phyloP scores from a whole-genome alignment of 2,113 vertebrate genomes.

The Indri indri region DNA sequence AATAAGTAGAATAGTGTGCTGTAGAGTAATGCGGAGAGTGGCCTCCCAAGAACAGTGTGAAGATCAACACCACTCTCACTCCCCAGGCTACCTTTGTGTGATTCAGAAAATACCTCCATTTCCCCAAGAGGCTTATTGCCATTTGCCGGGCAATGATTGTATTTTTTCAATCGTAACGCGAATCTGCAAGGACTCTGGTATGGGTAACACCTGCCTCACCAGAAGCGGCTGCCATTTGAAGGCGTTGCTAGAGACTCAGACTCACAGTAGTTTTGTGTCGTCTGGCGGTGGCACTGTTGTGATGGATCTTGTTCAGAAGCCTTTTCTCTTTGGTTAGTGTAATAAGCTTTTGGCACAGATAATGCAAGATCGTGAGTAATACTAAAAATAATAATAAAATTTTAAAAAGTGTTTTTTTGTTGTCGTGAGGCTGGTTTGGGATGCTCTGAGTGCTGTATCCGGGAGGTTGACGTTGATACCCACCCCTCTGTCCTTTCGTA shows the following conservation, averaged over 20 bases:
- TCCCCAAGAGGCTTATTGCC: not conserved
- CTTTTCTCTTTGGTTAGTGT: not conserved
- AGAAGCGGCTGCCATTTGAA: rapidly evolving
- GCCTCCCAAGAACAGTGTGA: not conserved
- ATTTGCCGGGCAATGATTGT: not conserved
- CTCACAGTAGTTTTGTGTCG: not conserved
- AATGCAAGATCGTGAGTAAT: not conserved
- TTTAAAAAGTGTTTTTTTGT: not conserved
- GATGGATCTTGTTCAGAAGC: not conserved
- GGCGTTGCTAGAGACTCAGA: rapidly evolving
- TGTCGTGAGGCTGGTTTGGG: not conserved
- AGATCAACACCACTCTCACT: rapidly evolving
- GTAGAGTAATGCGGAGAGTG: not conserved
- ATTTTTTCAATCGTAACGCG: not conserved
- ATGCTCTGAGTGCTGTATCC: not conserved
- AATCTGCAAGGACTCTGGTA: rapidly evolving
- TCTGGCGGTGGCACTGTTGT: not conserved
- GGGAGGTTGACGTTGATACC: not conserved
- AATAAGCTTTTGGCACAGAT: not conserved
- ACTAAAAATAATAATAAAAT: not conserved
- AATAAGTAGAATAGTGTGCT: not conserved
- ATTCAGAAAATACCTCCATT: not conserved
- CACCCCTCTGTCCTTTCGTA: not conserved
- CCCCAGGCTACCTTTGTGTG: no score
- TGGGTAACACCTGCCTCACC: rapidly evolving